Conservation (phyloP, 2,888 invertebrate species). For the Prosopocoilus inquinatus region DNA sequence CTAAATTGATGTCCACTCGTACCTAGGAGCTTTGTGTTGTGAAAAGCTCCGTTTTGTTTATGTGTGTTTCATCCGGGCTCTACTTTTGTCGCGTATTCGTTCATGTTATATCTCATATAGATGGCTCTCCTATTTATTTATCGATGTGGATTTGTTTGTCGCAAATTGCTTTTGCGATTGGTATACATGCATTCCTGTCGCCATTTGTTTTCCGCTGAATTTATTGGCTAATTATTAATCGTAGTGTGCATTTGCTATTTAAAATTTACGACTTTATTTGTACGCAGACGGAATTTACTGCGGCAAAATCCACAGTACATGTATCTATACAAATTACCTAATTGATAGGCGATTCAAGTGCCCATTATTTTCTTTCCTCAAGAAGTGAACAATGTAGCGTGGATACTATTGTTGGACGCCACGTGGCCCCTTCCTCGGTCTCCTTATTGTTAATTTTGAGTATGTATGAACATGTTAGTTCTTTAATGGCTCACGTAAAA, state of each 20-base stretch:
- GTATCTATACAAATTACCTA: conserved; percentile 21
- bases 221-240: conserved; percentile 51
- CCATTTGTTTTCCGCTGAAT: conserved; percentile 49
- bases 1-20: conserved; percentile 24
- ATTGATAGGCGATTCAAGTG: conserved; percentile 23
- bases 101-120: conserved; percentile 26
- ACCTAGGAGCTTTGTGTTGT: conserved; percentile 17
- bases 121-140: conserved; percentile 36
- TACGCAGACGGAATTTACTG: conserved; percentile 4
- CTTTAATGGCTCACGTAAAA: not conserved
- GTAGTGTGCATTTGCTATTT: conserved; percentile 44
- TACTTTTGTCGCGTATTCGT: conserved; percentile 29
- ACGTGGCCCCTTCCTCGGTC: conserved; percentile 7
- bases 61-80: conserved; percentile 14
- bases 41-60: conserved; percentile 25
- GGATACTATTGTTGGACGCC: conserved; percentile 6
- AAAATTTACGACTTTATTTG: conserved; percentile 39
- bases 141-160: conserved; percentile 46
- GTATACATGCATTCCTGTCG: conserved; percentile 51
- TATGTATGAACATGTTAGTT: not conserved
- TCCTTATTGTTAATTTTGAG: conserved; percentile 5
- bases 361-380: conserved; percentile 12
- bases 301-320: conserved; percentile 4
- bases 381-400: conserved; percentile 7
- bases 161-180: conserved; percentile 51